Evolutionary conservation across 1,140 invertebrate genomes (phyloP).

Genomic region (Capitella teleta): DNA sequence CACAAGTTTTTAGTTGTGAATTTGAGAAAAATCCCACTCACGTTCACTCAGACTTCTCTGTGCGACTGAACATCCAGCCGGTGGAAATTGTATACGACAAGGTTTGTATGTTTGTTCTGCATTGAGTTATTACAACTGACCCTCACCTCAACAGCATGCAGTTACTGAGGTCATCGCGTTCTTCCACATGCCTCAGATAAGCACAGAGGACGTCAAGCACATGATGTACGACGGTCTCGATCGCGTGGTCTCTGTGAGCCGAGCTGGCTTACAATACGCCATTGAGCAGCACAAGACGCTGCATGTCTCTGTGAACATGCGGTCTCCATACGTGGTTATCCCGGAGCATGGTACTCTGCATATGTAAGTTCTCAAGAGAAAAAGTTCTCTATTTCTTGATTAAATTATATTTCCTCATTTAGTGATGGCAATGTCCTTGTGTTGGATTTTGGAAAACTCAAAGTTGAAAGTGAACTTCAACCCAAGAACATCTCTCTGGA

Average conservation of each 20-base stretch:
- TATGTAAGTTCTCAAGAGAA: constrained; percentile 47
- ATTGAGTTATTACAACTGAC: too few relatives aligned
- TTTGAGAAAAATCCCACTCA: constrained; percentile 62
- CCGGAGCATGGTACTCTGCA: constrained; percentile 64
- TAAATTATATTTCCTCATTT: constrained; percentile 19
- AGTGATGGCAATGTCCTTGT: constrained; percentile 62
- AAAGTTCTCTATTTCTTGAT: neutral
- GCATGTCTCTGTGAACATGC: constrained; percentile 62
- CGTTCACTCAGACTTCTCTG: constrained; percentile 56
- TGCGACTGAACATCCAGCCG: constrained; percentile 58
- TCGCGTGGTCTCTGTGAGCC: constrained; percentile 31
- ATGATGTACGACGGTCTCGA: constrained; percentile 33
- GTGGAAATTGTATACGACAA: constrained; percentile 69
- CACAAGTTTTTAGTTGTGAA: constrained; percentile 62
- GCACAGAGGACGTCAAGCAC: constrained; percentile 29
- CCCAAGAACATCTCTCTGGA: constrained; percentile 53
- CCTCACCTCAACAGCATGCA: constrained; percentile 55
- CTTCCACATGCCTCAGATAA: constrained; percentile 49
- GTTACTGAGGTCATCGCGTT: constrained; percentile 63
- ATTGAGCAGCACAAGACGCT: constrained; percentile 53
- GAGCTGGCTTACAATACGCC: constrained; percentile 43
- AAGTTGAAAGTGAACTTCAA: constrained; percentile 63
- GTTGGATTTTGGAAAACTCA: constrained; percentile 59
- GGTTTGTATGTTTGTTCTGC: constrained; percentile 40
- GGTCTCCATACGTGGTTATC: constrained; percentile 65